Conservation (phyloP, 2,888 invertebrate genomes). For the Caenorhabditis sulstoni region DNA sequence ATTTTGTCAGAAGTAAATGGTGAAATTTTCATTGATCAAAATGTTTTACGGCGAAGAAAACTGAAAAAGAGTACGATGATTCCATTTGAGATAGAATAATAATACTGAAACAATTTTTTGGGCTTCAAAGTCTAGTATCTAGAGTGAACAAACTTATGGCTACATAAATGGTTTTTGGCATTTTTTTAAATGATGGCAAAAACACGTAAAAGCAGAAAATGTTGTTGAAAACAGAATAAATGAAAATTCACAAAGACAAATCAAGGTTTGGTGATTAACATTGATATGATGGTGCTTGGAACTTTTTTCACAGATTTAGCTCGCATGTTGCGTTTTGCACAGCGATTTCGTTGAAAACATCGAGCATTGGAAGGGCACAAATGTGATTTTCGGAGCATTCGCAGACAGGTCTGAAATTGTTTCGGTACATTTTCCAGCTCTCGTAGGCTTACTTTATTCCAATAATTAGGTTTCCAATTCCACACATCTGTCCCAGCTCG, state of each 20-base stretch:
- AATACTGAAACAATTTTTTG: too few relatives aligned
- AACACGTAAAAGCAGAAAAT: slow-evolving; percentile 1
- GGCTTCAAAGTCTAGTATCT: too few relatives aligned
- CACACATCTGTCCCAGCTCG: slow-evolving; percentile 36
- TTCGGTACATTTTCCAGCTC: not conserved
- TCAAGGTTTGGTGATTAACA: not conserved
- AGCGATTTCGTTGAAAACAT: slow-evolving; percentile 27
- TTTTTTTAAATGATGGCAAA: not conserved
- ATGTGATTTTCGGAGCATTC: slow-evolving; percentile 17
- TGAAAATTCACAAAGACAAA: slow-evolving; percentile 19
- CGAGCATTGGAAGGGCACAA: slow-evolving; percentile 3
- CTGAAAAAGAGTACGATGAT: too few relatives aligned
- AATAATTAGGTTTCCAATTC: slow-evolving; percentile 29
- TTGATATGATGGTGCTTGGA: not conserved
- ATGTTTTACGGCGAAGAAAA: too few relatives aligned
- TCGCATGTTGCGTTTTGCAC: slow-evolving; percentile 35
- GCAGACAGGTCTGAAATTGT: slow-evolving; percentile 30
- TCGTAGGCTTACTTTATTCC: slow-evolving; percentile 29
- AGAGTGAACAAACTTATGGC: too few relatives aligned
- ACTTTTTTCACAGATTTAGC: not conserved
- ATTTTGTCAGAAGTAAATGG: too few relatives aligned
- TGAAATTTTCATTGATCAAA: too few relatives aligned
- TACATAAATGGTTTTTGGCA: too few relatives aligned
- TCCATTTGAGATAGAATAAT: too few relatives aligned
- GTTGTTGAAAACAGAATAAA: slow-evolving; percentile 3